A percentile compares a stretch with the other conserved stretches of the same genome.
These are phyloP conservation scores for Armadillidium nasatum DNA, from an alignment of 1,140 invertebrate genomes.

Conservation along the genomic window DNA sequence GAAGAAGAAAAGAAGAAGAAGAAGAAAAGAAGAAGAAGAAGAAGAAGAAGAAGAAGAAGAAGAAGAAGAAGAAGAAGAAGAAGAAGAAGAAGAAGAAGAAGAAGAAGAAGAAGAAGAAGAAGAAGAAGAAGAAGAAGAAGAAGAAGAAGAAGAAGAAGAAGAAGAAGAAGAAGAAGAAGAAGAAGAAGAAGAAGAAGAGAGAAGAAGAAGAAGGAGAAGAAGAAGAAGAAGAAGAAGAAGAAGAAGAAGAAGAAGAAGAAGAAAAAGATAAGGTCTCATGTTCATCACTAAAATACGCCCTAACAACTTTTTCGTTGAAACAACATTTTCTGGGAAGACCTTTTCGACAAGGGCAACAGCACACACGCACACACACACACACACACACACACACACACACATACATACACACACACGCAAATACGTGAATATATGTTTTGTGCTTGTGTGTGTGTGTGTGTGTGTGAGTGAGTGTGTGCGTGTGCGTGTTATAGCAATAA, in stretches of 20 bases:
- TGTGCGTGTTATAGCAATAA: too few relatives aligned
- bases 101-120: background rate
- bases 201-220: conserved; percentile 8
- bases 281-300: too few relatives aligned
- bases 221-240: conserved; percentile 10
- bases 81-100: background rate
- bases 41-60: conserved; percentile 9
- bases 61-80: conserved; percentile 9
- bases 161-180: conserved; percentile 9
- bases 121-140: background rate
- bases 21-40: conserved; percentile 10
- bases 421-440: background rate
- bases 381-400: too few relatives aligned
- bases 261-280: background rate
- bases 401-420: too few relatives aligned
- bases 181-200: conserved; percentile 11
- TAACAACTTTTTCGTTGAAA: too few relatives aligned
- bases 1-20: conserved; percentile 10
- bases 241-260: conserved; percentile 12
- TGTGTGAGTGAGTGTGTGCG: too few relatives aligned
- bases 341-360: background rate
- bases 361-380: too few relatives aligned
- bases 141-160: conserved; percentile 9
- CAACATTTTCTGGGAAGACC: background rate
- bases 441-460: too few relatives aligned